phyloP scores from a whole-genome alignment of 2,113 vertebrate species.

The Isichthys henryi region DNA sequence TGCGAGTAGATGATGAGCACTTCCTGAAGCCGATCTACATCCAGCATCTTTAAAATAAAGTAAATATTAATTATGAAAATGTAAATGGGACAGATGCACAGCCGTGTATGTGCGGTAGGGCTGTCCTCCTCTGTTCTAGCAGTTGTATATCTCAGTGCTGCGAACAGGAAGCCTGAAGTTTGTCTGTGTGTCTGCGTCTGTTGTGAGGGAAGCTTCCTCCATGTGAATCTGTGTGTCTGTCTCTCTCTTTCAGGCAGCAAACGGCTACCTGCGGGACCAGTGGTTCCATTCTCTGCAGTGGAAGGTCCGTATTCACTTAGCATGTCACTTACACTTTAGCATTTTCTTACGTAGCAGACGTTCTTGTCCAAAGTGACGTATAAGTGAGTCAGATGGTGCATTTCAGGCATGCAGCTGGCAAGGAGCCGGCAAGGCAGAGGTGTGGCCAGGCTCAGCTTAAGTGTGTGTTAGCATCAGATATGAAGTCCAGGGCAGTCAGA shows the following conservation, averaged over 20 bases:
- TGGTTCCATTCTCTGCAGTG: slow-evolving; percentile 99
- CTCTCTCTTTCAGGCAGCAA: slow-evolving; percentile 73
- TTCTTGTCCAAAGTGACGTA: neutral
- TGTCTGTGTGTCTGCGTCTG: neutral
- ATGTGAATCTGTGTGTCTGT: neutral
- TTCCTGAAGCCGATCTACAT: neutral
- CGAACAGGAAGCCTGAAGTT: neutral
- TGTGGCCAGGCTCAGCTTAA: neutral
- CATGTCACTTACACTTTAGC: no score
- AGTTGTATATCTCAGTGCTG: neutral
- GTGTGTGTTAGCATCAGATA: neutral
- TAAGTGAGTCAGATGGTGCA: neutral
- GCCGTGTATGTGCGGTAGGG: neutral
- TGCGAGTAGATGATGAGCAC: neutral
- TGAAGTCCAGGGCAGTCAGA: neutral
- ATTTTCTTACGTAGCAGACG: neutral
- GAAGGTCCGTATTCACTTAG: slow-evolving; percentile 67
- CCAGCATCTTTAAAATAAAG: neutral
- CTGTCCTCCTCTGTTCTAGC: neutral
- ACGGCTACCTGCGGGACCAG: slow-evolving; percentile 98
- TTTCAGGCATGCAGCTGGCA: neutral
- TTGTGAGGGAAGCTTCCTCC: neutral
- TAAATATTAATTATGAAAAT: neutral
- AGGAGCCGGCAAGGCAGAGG: neutral
- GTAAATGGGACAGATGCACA: neutral